Conservation (phyloP, 30 jellyfish, hydroid and myxozoan genomes). For the Pelagia noctiluca region DNA sequence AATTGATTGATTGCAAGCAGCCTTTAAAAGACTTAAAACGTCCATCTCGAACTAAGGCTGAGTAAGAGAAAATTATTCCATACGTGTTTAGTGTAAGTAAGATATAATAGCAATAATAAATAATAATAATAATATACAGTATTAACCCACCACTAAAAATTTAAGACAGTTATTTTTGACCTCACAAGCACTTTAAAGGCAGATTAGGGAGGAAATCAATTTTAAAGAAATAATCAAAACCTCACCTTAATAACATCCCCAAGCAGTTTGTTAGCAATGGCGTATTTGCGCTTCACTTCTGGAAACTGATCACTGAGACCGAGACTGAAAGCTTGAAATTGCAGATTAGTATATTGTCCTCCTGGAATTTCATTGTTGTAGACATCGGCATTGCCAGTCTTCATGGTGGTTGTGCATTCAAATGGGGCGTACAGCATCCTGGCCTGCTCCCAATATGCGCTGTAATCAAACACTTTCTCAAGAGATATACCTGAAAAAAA, state of each 20-base stretch:
- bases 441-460: slow-evolving; percentile 99
- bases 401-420: slow-evolving; percentile 98
- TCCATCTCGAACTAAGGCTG: too few relatives aligned
- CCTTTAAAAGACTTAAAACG: too few relatives aligned
- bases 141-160: too few relatives aligned
- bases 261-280: slow-evolving; percentile 91
- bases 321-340: slow-evolving; percentile 98
- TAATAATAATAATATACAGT: too few relatives aligned
- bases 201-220: too few relatives aligned
- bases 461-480: slow-evolving; percentile 85
- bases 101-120: too few relatives aligned
- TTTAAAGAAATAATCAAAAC: not conserved
- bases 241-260: slow-evolving; percentile 97
- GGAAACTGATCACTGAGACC: slow-evolving; percentile 98
- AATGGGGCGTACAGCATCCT: slow-evolving; percentile 98
- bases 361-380: slow-evolving; percentile 98
- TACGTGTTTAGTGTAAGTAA: too few relatives aligned
- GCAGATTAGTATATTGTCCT: slow-evolving; percentile 99
- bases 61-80: too few relatives aligned
- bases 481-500: slow-evolving; percentile 76
- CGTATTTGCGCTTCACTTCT: slow-evolving; percentile 91
- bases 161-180: too few relatives aligned
- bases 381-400: slow-evolving; percentile 99
- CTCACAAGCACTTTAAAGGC: too few relatives aligned
- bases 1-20: too few relatives aligned